Evolutionary conservation across 1,140 invertebrate species (phyloP).

Genomic region (Mizuhopecten yessoensis): DNA sequence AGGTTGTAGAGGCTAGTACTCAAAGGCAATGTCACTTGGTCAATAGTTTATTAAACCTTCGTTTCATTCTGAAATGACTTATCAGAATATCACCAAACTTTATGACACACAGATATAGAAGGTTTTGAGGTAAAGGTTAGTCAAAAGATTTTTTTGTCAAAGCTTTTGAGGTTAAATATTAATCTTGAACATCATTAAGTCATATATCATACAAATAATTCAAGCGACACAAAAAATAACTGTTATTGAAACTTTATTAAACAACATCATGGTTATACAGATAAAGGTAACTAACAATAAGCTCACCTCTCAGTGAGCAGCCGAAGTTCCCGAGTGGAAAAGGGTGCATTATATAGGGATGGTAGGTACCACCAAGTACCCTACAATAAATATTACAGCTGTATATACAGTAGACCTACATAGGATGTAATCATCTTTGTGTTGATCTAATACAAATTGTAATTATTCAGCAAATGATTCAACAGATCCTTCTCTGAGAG

Average conservation of each 20-base stretch:
- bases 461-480: constrained; percentile 16
- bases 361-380: background rate
- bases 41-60: too few species aligned
- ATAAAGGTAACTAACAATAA: constrained; percentile 40
- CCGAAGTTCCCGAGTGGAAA: background rate
- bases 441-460: background rate
- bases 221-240: background rate
- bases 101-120: too few species aligned
- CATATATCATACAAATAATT: too few species aligned
- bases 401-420: constrained; percentile 24
- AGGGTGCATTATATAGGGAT: background rate
- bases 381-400: constrained; percentile 35
- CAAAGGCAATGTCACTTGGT: too few species aligned
- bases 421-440: too few species aligned
- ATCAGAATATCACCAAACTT: too few species aligned
- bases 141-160: too few species aligned
- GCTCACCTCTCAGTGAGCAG: background rate
- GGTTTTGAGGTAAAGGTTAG: too few species aligned
- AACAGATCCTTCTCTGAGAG: background rate
- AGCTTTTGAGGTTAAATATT: too few species aligned
- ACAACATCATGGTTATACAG: constrained; percentile 38
- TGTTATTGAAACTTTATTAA: constrained; percentile 21
- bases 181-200: too few species aligned
- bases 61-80: too few species aligned
- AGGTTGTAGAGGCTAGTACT: too few species aligned